These are phyloP conservation scores for Zaprionus davidi DNA, from an alignment of 1,140 invertebrate genomes.

Conservation along the genomic window DNA sequence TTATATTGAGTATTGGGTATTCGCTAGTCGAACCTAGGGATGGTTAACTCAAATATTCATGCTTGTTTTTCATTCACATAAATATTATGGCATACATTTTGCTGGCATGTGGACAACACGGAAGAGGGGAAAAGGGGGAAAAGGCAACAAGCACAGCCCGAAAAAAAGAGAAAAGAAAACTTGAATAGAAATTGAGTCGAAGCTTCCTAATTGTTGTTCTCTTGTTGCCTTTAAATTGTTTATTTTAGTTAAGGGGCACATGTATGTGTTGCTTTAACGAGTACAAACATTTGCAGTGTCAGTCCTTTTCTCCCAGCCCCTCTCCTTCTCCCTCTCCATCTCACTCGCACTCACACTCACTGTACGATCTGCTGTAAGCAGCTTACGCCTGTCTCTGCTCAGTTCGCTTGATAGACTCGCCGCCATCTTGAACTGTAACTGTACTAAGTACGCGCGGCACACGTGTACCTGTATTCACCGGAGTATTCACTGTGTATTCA, in stretches of 20 bases:
- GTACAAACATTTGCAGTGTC: not conserved
- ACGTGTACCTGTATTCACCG: not conserved
- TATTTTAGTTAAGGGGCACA: not conserved
- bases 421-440: conserved; percentile 7
- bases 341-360: not conserved
- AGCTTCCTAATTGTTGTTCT: conserved; percentile 4
- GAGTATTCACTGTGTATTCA: conserved; percentile 2
- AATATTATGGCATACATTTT: conserved; percentile 34
- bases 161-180: not conserved
- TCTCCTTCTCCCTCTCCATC: not conserved
- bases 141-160: not conserved
- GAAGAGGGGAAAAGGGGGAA: not conserved
- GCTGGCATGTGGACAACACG: conserved; percentile 7
- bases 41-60: not conserved
- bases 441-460: not conserved
- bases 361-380: not conserved
- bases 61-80: conserved; percentile 24
- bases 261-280: not conserved
- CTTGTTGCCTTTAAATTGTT: conserved; percentile 1
- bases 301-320: not conserved
- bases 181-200: conserved; percentile 1
- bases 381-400: not conserved
- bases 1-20: not conserved
- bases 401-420: not conserved
- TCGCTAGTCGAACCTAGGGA: not conserved